Conservation (phyloP, 1,140 invertebrate species). For the Drosophila bocqueti region DNA sequence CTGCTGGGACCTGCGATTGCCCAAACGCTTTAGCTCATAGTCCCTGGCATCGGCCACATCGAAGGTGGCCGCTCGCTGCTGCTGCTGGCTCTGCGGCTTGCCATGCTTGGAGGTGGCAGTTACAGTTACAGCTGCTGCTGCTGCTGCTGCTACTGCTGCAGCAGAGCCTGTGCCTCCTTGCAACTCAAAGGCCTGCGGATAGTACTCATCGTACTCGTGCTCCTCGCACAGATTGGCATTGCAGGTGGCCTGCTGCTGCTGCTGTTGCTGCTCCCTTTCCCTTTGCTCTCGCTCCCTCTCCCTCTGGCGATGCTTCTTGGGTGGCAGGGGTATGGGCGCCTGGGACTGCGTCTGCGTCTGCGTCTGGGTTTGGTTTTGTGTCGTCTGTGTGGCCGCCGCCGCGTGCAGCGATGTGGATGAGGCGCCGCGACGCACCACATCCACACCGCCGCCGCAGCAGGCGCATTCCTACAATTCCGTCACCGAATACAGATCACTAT, state of each 20-base stretch:
- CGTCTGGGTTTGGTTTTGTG: conserved; percentile 38
- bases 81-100: conserved; percentile 56
- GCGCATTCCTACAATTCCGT: conserved; percentile 85
- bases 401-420: conserved; percentile 71
- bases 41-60: conserved; percentile 79
- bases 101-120: conserved; percentile 15
- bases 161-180: conserved; percentile 6
- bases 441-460: conserved; percentile 85
- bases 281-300: conserved; percentile 34
- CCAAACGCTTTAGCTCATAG: conserved; percentile 77
- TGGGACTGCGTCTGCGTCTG: conserved; percentile 34
- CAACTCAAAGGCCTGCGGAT: conserved; percentile 69
- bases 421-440: conserved; percentile 80
- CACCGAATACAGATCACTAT: conserved; percentile 80
- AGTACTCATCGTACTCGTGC: conserved; percentile 81
- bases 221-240: conserved; percentile 79
- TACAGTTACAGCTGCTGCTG: not conserved
- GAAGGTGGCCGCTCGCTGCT: conserved; percentile 68
- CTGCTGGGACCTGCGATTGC: conserved; percentile 77
- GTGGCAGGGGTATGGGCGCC: conserved; percentile 73
- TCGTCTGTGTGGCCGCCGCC: conserved; percentile 65
- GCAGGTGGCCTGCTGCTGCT: conserved; percentile 46
- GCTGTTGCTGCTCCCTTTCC: conserved; percentile 39
- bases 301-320: conserved; percentile 77
- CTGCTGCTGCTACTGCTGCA: conserved; percentile 1